phyloP scores from a whole-genome alignment of 1,140 invertebrate species.

The Metopolophium dirhodum region DNA sequence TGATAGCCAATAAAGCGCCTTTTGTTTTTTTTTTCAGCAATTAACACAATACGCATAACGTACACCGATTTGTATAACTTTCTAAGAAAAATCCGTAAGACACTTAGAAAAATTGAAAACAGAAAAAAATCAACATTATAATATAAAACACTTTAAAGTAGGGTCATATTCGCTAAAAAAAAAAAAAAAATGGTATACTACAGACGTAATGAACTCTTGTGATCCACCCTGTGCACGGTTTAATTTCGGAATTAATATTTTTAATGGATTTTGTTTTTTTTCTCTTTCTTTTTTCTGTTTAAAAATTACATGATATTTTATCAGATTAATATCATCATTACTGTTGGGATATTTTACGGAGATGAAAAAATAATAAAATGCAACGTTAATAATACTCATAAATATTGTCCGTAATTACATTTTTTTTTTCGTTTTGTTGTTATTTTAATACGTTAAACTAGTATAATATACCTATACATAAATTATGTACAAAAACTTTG shows the following conservation, averaged over 20 bases:
- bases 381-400: constrained; percentile 27
- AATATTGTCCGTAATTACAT: neutral
- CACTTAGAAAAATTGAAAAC: neutral
- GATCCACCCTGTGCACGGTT: neutral
- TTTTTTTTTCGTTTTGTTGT: neutral
- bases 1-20: neutral
- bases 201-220: constrained; percentile 12
- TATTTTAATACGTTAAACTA: neutral
- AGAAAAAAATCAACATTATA: neutral
- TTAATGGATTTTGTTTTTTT: constrained; percentile 13
- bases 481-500: neutral
- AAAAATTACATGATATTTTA: constrained; percentile 36
- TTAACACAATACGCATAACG: neutral
- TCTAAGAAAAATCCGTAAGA: neutral
- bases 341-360: neutral
- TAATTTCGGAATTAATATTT: constrained; percentile 30
- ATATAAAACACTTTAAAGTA: neutral
- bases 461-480: neutral
- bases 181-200: neutral
- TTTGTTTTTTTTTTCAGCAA: neutral
- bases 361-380: constrained; percentile 36
- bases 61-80: neutral
- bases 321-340: constrained; percentile 29
- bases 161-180: neutral
- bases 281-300: neutral